Percentiles rank a stretch among this genome's conserved stretches.
These are phyloP conservation scores for Pelobates cultripes DNA, from an alignment of 2,797 vertebrate genomes.

Conservation along the genomic window DNA sequence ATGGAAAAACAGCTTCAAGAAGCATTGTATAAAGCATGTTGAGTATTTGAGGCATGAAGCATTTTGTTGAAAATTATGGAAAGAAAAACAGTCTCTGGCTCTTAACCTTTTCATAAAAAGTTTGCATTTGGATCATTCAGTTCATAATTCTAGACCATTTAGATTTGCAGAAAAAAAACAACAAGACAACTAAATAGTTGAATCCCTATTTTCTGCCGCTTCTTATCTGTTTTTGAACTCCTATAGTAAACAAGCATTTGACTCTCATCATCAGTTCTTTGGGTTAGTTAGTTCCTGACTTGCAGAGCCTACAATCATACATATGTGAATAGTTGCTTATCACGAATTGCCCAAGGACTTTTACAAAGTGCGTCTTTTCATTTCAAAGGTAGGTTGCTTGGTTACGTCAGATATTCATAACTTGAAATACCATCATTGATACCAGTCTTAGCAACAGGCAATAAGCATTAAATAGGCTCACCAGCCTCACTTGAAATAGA, in stretches of 20 bases:
- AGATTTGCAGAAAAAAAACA: no score
- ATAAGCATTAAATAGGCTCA: not conserved
- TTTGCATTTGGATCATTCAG: not conserved
- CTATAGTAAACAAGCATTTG: slow-evolving; percentile 7
- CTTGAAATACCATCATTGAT: not conserved
- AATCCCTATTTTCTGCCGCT: not conserved
- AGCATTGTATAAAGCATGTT: slow-evolving; percentile 4
- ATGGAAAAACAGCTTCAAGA: slow-evolving; percentile 16
- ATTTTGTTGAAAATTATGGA: not conserved
- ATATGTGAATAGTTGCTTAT: slow-evolving; percentile 14
- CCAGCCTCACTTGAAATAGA: not conserved
- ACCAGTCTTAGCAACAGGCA: slow-evolving; percentile 1
- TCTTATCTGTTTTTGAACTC: no score
- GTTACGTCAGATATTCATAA: slow-evolving; percentile 3
- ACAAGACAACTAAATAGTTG: not conserved
- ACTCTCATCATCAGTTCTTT: slow-evolving; percentile 28
- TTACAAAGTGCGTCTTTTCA: slow-evolving; percentile 16
- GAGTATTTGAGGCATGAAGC: not conserved
- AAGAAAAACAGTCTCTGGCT: not conserved
- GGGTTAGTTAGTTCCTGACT: slow-evolving; percentile 35
- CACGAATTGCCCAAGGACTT: slow-evolving; percentile 4
- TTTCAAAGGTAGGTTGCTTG: slow-evolving; percentile 5
- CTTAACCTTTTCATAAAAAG: not conserved
- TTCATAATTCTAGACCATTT: not conserved
- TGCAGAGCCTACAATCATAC: slow-evolving; percentile 38